These are phyloP conservation scores for Haliclystus octoradiatus DNA, from an alignment of 30 jellyfish, hydroid and myxozoan species.

Conservation along the genomic window DNA sequence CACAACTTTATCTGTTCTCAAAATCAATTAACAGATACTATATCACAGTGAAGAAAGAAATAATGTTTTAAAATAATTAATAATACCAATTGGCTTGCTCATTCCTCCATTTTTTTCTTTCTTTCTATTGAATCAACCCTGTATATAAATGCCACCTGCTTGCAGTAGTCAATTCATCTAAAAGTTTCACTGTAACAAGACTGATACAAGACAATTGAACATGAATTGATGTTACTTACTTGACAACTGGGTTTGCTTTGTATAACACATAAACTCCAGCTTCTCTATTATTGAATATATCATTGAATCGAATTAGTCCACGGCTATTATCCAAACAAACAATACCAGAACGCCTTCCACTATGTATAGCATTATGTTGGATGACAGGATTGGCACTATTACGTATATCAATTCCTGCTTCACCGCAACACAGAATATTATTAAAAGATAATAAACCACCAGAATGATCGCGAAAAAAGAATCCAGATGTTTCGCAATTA, in stretches of 20 bases:
- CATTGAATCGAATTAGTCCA: slow-evolving; percentile 66
- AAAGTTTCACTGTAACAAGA: not conserved
- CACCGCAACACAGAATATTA: slow-evolving; percentile 40
- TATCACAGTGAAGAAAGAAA: not conserved
- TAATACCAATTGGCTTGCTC: too few species aligned
- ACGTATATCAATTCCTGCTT: slow-evolving; percentile 80
- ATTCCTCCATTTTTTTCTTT: too few species aligned
- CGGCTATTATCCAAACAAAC: slow-evolving; percentile 72
- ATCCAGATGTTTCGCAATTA: slow-evolving; percentile 70
- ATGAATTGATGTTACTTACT: slow-evolving; percentile 40
- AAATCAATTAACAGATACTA: too few species aligned
- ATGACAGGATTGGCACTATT: slow-evolving; percentile 54
- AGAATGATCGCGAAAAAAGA: slow-evolving; percentile 69
- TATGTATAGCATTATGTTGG: slow-evolving; percentile 58
- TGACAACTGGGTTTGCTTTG: slow-evolving; percentile 71
- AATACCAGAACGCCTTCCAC: slow-evolving; percentile 79
- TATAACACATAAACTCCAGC: slow-evolving; percentile 74
- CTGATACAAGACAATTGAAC: too few species aligned
- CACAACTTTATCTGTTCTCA: too few species aligned
- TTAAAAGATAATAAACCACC: slow-evolving; percentile 63
- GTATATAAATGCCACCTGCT: not conserved
- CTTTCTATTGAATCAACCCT: not conserved
- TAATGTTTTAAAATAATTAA: not conserved
- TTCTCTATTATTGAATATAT: slow-evolving; percentile 63
- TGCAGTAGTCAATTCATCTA: not conserved